These are phyloP conservation scores for Alectura lathami DNA, from an alignment of 2,113 vertebrate species.

Conservation along the genomic window DNA sequence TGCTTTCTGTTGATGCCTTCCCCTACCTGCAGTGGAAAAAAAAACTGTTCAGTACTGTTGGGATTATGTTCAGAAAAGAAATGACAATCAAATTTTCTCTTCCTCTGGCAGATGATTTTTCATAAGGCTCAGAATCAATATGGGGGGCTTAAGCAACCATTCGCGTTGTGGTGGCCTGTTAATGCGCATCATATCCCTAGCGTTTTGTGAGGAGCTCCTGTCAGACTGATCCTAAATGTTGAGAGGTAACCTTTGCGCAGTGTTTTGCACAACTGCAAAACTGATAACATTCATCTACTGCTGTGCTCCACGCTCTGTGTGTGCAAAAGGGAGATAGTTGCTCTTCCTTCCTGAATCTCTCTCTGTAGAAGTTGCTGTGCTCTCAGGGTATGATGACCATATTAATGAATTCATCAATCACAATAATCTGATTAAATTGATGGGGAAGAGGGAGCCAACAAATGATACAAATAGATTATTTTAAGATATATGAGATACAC, in stretches of 20 bases:
- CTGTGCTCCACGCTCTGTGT: background rate
- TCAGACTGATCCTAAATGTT: background rate
- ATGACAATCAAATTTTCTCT: background rate
- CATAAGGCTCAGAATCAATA: background rate
- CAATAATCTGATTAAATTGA: slow-evolving; percentile 65
- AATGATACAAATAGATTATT: slow-evolving; percentile 67
- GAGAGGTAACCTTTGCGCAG: background rate
- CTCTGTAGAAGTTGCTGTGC: background rate
- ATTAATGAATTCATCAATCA: slow-evolving; percentile 64
- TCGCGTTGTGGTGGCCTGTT: background rate
- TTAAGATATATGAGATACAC: slow-evolving; percentile 50
- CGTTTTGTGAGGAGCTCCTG: background rate
- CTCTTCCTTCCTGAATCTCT: slow-evolving; percentile 27
- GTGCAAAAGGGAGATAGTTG: background rate
- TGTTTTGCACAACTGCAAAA: background rate
- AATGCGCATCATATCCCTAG: background rate
- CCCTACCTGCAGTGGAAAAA: background rate
- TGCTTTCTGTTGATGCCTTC: background rate
- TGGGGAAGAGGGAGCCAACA: slow-evolving; percentile 23
- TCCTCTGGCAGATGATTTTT: background rate
- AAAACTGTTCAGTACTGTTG: background rate
- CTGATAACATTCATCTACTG: background rate
- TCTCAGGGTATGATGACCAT: background rate
- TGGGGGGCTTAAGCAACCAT: background rate
- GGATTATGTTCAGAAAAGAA: background rate